Percentiles rank a stretch among this genome's conserved stretches.
Conservation (phyloP, 2,797 vertebrate species). For the Leuciscus waleckii region DNA sequence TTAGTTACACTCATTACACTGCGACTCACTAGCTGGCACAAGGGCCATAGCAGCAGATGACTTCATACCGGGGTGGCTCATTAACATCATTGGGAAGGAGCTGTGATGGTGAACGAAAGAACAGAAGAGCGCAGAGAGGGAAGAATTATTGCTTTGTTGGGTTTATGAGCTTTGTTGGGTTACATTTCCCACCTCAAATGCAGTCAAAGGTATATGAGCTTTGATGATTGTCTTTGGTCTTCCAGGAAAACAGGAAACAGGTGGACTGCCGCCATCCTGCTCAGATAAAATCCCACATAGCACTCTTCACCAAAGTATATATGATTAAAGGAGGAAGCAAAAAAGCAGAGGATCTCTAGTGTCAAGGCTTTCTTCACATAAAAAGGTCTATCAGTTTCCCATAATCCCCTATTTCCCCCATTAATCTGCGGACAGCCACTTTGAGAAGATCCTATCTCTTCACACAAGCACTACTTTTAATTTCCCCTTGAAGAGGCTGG, state of each 20-base stretch:
- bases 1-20: conserved; percentile 85
- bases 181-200: conserved; percentile 36
- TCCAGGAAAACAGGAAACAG: conserved; percentile 28
- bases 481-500: conserved; percentile 78
- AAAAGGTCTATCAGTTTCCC: conserved; percentile 44
- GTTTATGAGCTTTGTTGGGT: conserved; percentile 41
- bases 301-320: conserved; percentile 45
- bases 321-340: conserved; percentile 43
- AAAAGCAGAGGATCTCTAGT: conserved; percentile 24
- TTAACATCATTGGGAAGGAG: conserved; percentile 61
- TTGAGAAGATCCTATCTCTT: conserved; percentile 60
- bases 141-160: conserved; percentile 40
- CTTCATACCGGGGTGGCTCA: conserved; percentile 75
- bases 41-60: conserved; percentile 72
- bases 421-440: conserved; percentile 56
- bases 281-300: conserved; percentile 33
- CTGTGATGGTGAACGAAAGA: conserved; percentile 54
- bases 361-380: conserved; percentile 39
- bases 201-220: conserved; percentile 39
- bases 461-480: conserved; percentile 66
- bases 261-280: neutral
- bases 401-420: conserved; percentile 49
- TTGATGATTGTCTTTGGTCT: neutral
- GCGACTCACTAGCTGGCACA: conserved; percentile 77
- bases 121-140: conserved; percentile 39